phyloP scores from a whole-genome alignment of 1,140 invertebrate species.

The Eriocheir sinensis region DNA sequence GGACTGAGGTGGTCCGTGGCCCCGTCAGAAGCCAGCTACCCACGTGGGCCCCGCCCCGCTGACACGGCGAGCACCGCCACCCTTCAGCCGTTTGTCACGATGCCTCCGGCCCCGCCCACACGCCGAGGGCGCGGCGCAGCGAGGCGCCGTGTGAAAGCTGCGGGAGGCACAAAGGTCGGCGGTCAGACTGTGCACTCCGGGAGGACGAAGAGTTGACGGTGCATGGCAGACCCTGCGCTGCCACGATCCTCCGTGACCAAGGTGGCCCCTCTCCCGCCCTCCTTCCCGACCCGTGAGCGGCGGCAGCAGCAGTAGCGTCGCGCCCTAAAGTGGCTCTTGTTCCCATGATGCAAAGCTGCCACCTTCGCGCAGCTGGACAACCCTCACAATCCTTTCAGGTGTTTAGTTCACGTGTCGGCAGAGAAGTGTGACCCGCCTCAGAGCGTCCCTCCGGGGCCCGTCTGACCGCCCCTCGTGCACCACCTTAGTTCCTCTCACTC shows the following conservation, averaged over 20 bases:
- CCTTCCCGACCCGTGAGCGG: neutral
- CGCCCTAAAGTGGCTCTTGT: slow-evolving; percentile 53
- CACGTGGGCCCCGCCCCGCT: neutral
- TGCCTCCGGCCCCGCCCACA: neutral
- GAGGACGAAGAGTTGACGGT: neutral
- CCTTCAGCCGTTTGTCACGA: neutral
- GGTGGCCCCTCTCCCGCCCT: neutral
- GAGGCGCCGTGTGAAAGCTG: neutral
- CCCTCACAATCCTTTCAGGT: slow-evolving; percentile 9
- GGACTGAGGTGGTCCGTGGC: neutral
- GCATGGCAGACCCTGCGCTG: slow-evolving; percentile 45
- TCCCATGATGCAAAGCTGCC: slow-evolving; percentile 67
- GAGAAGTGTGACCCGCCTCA: neutral
- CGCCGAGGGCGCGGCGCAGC: neutral
- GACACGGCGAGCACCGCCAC: neutral
- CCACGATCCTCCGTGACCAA: slow-evolving; percentile 59
- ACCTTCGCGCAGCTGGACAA: slow-evolving; percentile 65
- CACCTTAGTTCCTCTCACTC: slow-evolving; percentile 74
- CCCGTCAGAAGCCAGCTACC: neutral
- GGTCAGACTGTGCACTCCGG: neutral
- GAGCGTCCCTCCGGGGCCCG: neutral
- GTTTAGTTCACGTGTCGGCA: neutral
- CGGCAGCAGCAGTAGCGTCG: slow-evolving; percentile 36
- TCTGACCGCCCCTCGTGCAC: slow-evolving; percentile 45
- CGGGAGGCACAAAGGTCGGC: neutral